Percentiles rank a stretch among this genome's conserved stretches.
Evolutionary conservation across 92 coral and sea anemone genomes (phyloP).

Genomic region (Epizoanthus fatuus): DNA sequence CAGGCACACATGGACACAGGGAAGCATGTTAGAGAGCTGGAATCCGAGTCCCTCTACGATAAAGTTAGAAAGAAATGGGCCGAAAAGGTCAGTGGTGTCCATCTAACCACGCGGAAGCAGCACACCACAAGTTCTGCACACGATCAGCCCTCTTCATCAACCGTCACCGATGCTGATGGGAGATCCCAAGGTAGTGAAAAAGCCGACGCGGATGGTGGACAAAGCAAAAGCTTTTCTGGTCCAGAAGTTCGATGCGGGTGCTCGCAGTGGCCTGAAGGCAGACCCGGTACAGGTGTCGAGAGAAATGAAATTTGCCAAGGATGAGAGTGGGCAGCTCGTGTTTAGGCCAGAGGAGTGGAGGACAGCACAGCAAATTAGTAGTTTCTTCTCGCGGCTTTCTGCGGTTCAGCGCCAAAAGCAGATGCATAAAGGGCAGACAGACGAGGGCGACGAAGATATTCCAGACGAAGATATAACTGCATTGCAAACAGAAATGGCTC

Average conservation of each 20-base stretch:
- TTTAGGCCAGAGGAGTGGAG: constrained; percentile 74
- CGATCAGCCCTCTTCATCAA: no score
- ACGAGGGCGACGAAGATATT: constrained; percentile 22
- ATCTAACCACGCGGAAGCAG: not conserved
- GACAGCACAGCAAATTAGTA: constrained; percentile 60
- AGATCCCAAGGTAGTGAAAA: constrained; percentile 32
- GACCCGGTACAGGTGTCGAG: constrained; percentile 73
- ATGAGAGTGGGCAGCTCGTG: constrained; percentile 61
- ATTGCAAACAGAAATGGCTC: constrained; percentile 28
- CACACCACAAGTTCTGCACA: no score
- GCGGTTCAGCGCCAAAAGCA: constrained; percentile 8
- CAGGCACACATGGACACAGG: constrained; percentile 52
- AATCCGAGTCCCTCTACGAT: constrained; percentile 47
- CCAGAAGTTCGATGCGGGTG: constrained; percentile 67
- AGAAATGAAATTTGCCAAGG: constrained; percentile 68
- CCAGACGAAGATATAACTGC: constrained; percentile 44
- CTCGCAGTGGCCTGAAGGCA: constrained; percentile 51
- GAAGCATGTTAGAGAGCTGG: constrained; percentile 39
- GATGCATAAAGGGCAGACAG: not conserved
- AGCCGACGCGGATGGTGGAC: constrained; percentile 52
- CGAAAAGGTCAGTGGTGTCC: constrained; percentile 35
- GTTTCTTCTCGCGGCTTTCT: constrained; percentile 61
- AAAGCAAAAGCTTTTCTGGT: constrained; percentile 60
- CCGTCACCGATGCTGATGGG: no score
- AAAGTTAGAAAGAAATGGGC: constrained; percentile 47